Base-by-base conservation (phyloP, 1,140 invertebrate genomes). In the Hylyphantes graminicola region DNA sequence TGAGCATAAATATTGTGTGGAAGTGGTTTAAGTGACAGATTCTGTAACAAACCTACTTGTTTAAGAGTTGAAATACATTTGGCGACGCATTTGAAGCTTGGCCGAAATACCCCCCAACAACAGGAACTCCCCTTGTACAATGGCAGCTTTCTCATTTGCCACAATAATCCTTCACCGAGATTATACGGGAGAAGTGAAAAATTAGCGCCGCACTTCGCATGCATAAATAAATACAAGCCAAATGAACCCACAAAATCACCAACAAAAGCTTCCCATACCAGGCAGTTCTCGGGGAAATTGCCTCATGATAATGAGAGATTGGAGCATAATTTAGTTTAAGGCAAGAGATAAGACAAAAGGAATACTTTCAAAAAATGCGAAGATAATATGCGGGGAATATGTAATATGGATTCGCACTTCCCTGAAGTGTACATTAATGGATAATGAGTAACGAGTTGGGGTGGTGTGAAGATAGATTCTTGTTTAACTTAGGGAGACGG, bases 261-360 rank as follows among this genome's bases (percentile, higher is more conserved):
- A 74, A 74, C 72, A 74, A 59, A 74, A 55, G 13, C 50, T 19
- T 21, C 21, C 68, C 68, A 70, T 70, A 70, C 51, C 35, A 70
- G 50, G 50, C 50, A 70, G 53, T 74, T 74, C 35, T 21, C 12
- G 17, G 11, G 35, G 19, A 74, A 78, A 21, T 13, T 59, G 59
- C 59, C 65, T 67, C 63, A 8, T 35, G 76, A 64, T 78, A 78
- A 78, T 78, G 76, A 78, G 76, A 54, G 51, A 78, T 78, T 57
- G 76, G 61, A 50, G 50, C 76, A 64, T 78, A 78, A 78, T 78
- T 78, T 76, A 76, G 74, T 76, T 76, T 76, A 50, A 17, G 57
- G 72, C 59, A 48, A n/a, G 76, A 48, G 76, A 76, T 76, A 76
- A 76, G 74, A 55, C 15, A 35, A 50, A 19, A 21, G 54, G 21